phyloP scores from a whole-genome alignment of 2,797 vertebrate species.

The Acanthis flammea region DNA sequence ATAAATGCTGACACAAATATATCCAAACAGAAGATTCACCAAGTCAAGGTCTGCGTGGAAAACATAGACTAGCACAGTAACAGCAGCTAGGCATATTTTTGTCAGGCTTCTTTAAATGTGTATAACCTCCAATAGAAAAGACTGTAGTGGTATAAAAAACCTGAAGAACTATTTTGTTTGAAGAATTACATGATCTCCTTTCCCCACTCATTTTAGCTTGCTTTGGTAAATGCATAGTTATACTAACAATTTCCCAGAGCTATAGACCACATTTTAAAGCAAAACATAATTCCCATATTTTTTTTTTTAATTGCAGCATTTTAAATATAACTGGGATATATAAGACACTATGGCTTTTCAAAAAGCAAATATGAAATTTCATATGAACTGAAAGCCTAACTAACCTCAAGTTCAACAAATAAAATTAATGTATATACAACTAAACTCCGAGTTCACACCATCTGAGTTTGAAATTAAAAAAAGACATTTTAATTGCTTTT shows the following conservation, averaged over 20 bases:
- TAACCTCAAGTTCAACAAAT: not conserved
- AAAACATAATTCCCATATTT: not conserved
- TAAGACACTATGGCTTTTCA: not conserved
- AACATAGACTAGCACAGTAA: not conserved
- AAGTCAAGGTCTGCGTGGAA: not conserved
- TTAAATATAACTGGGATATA: not conserved
- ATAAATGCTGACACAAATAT: not conserved
- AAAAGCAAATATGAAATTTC: not conserved
- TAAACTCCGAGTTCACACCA: not conserved
- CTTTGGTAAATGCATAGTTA: not conserved
- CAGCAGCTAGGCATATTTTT: not conserved
- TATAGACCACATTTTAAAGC: not conserved
- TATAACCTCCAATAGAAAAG: not conserved
- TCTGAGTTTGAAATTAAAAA: not conserved
- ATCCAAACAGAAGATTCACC: not conserved
- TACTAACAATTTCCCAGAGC: not conserved
- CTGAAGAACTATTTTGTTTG: not conserved
- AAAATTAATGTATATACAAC: not conserved
- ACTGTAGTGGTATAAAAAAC: not conserved
- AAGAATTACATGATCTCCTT: not conserved
- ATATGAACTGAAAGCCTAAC: not conserved
- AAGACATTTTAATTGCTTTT: not conserved
- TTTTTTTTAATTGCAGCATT: not conserved
- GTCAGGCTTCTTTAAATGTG: not conserved
- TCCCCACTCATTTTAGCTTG: not conserved